Evolutionary conservation across 2,113 vertebrate genomes (phyloP).

Genomic region (Varanus salvator): DNA sequence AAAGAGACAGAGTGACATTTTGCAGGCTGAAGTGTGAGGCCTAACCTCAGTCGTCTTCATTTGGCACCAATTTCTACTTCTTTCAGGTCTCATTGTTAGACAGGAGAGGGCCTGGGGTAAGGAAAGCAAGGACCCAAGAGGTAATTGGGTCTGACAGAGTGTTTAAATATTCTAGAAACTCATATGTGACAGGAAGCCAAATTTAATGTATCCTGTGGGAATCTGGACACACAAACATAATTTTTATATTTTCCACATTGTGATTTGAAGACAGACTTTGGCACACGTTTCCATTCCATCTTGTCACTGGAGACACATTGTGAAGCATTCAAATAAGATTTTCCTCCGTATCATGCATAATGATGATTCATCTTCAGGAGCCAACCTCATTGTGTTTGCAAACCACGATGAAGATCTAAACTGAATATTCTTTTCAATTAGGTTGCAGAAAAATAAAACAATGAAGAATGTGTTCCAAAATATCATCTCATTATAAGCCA

Average conservation of each 20-base stretch:
- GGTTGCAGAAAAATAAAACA: neutral
- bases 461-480: neutral
- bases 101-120: constrained; percentile 59
- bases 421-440: constrained; percentile 1
- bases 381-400: neutral
- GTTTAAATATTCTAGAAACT: constrained; percentile 47
- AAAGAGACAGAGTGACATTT: constrained; percentile 68
- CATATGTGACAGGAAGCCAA: constrained; percentile 58
- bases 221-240: constrained; percentile 31
- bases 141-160: constrained; percentile 69
- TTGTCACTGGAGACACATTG: constrained; percentile 33
- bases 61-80: constrained; percentile 50
- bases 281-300: constrained; percentile 12
- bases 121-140: constrained; percentile 39
- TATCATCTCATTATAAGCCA: neutral
- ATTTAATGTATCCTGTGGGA: constrained; percentile 46
- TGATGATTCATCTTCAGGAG: constrained; percentile 6
- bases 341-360: constrained; percentile 22
- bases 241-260: constrained; percentile 32
- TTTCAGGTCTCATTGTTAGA: constrained; percentile 46
- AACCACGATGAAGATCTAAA: neutral
- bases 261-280: constrained; percentile 36
- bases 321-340: constrained; percentile 13
- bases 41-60: constrained; percentile 51
- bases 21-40: constrained; percentile 58